Conservation (phyloP, 2,113 vertebrate genomes). For the Lanius ludovicianus region DNA sequence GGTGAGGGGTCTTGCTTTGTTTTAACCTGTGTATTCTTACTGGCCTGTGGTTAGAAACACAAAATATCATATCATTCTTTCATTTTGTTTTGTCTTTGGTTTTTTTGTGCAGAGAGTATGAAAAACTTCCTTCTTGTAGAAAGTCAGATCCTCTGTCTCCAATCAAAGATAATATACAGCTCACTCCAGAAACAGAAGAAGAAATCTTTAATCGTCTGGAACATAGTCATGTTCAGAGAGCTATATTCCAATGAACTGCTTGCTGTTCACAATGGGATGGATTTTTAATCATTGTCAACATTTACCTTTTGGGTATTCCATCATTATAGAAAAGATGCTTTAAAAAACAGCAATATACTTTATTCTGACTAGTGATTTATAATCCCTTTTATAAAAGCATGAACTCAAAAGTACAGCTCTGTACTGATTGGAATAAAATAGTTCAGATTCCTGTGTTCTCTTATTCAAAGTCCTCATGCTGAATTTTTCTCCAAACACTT, state of each 20-base stretch:
- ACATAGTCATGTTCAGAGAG: conserved; percentile 57
- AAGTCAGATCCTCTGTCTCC: conserved; percentile 82
- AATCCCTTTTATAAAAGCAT: neutral
- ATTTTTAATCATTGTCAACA: conserved; percentile 27
- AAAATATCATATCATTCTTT: neutral
- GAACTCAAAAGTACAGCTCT: neutral
- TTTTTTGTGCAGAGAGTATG: conserved; percentile 75
- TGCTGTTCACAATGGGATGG: neutral
- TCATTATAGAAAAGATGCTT: neutral
- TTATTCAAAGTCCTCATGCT: neutral
- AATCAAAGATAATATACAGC: conserved; percentile 80
- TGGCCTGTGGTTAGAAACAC: neutral
- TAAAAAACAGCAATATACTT: neutral
- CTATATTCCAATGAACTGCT: conserved; percentile 70
- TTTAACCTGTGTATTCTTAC: neutral
- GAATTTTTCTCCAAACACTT: neutral
- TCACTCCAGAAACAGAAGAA: conserved; percentile 74
- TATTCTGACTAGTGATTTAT: neutral
- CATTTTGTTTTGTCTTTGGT: neutral
- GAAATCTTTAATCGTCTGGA: conserved; percentile 68
- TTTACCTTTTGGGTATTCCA: neutral
- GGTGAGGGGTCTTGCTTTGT: neutral
- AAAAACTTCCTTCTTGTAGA: conserved; percentile 73
- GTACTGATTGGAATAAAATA: conserved; percentile 40
- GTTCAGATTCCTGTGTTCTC: neutral